These are phyloP conservation scores for Miniopterus natalensis DNA, from an alignment of 2,113 vertebrate genomes.

Conservation along the genomic window DNA sequence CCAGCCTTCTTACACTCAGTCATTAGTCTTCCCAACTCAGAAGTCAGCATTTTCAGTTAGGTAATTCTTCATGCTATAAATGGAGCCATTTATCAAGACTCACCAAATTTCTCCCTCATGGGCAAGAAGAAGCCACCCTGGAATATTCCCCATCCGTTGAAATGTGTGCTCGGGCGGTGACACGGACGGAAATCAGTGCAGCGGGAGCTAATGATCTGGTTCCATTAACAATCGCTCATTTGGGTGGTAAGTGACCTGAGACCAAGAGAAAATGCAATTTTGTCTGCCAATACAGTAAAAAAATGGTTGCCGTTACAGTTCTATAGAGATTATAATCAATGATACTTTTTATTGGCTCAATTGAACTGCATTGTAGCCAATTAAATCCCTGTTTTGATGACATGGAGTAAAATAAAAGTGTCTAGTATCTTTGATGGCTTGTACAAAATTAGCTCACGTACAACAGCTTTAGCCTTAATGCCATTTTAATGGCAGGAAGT, in stretches of 20 bases:
- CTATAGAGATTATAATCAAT: slow-evolving; percentile 85
- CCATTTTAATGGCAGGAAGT: slow-evolving; percentile 70
- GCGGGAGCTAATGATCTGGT: slow-evolving; percentile 85
- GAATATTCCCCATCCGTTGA: slow-evolving; percentile 68
- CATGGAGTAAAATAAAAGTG: slow-evolving; percentile 79
- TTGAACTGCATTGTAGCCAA: slow-evolving; percentile 80
- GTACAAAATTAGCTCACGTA: slow-evolving; percentile 74
- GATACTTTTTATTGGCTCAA: slow-evolving; percentile 87
- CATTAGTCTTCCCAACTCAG: slow-evolving; percentile 71
- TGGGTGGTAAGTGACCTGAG: slow-evolving; percentile 86
- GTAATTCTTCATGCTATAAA: slow-evolving; percentile 73
- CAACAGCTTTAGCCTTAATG: slow-evolving; percentile 56
- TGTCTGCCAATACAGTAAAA: slow-evolving; percentile 86
- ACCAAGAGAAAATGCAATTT: slow-evolving; percentile 86
- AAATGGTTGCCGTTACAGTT: slow-evolving; percentile 83
- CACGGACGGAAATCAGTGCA: slow-evolving; percentile 79
- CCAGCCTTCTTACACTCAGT: slow-evolving; percentile 21
- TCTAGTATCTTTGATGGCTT: slow-evolving; percentile 65
- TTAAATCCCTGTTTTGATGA: slow-evolving; percentile 84
- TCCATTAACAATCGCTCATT: slow-evolving; percentile 88
- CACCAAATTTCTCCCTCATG: slow-evolving; percentile 66
- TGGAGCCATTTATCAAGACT: slow-evolving; percentile 81
- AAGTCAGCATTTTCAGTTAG: slow-evolving; percentile 75
- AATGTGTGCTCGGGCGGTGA: slow-evolving; percentile 81
- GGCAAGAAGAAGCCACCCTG: slow-evolving; percentile 64